Evolutionary conservation across 2,113 vertebrate genomes (phyloP).

Genomic region (Astatotilapia flaviijosephi): DNA sequence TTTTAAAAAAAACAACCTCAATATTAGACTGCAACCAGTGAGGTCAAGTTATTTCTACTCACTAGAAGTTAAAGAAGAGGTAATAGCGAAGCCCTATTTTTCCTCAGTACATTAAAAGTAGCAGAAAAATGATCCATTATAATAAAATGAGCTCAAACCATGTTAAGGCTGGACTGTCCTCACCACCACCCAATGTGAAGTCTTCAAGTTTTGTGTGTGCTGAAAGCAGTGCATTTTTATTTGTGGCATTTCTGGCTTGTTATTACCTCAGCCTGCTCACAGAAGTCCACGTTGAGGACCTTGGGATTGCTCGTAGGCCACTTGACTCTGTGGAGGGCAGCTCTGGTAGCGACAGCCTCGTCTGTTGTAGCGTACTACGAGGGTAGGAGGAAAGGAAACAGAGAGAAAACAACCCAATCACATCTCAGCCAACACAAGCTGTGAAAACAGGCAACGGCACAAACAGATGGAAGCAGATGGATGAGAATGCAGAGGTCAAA

Average conservation of each 20-base stretch:
- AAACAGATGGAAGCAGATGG: neutral
- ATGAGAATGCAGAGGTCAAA: neutral
- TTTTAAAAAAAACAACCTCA: neutral
- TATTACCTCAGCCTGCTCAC: slow-evolving; percentile 83
- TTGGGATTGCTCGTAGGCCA: slow-evolving; percentile 91
- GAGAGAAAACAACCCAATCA: neutral
- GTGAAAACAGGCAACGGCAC: neutral
- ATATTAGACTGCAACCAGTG: neutral
- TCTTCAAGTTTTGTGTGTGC: neutral
- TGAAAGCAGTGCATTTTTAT: neutral
- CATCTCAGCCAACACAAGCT: neutral
- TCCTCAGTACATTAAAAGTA: neutral
- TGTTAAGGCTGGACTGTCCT: neutral
- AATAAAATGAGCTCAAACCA: neutral
- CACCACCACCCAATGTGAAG: neutral
- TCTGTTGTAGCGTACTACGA: slow-evolving; percentile 79
- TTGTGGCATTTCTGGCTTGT: neutral
- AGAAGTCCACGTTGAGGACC: slow-evolving; percentile 84
- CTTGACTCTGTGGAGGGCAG: slow-evolving; percentile 84
- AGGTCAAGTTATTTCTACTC: neutral
- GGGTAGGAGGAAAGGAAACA: neutral
- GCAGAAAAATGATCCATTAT: neutral
- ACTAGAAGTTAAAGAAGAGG: neutral
- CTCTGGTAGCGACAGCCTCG: slow-evolving; percentile 80
- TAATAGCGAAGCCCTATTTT: neutral